These are phyloP conservation scores for Pterophyllum scalare DNA, from an alignment of 2,113 vertebrate genomes.

Conservation along the genomic window DNA sequence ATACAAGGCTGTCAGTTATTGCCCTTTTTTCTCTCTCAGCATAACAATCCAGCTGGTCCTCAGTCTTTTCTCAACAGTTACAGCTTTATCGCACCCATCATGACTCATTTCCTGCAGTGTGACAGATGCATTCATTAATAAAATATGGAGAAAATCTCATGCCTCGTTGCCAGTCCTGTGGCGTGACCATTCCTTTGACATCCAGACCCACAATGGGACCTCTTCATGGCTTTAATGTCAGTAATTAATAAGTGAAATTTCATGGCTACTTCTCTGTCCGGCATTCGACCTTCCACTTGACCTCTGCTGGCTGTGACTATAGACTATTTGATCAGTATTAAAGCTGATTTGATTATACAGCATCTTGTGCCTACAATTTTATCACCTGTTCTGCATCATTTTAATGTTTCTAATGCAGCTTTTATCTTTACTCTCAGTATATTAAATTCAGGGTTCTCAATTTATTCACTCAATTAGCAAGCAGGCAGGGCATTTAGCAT, in stretches of 20 bases:
- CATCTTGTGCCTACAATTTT: neutral
- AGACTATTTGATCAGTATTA: neutral
- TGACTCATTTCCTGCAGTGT: conserved; percentile 5
- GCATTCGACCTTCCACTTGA: conserved; percentile 5
- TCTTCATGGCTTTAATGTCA: neutral
- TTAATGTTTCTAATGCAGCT: neutral
- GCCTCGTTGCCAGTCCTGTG: neutral
- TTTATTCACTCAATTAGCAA: too few relatives aligned
- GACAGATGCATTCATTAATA: neutral
- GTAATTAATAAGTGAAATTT: conserved; percentile 27
- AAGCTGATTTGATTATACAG: neutral
- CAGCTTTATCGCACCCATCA: conserved; percentile 15
- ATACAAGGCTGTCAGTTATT: neutral
- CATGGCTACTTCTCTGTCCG: neutral
- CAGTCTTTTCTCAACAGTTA: conserved; percentile 2
- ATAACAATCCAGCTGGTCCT: neutral
- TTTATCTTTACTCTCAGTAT: neutral
- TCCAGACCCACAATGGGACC: neutral
- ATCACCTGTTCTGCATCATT: neutral
- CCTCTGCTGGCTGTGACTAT: neutral
- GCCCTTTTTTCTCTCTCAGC: neutral
- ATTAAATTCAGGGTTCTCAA: too few relatives aligned
- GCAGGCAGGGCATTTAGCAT: too few relatives aligned
- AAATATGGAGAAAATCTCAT: conserved; percentile 11
- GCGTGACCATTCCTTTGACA: conserved; percentile 33